Base-by-base conservation (phyloP, 1,140 invertebrate species). In the Paralvinella palmiformis region DNA sequence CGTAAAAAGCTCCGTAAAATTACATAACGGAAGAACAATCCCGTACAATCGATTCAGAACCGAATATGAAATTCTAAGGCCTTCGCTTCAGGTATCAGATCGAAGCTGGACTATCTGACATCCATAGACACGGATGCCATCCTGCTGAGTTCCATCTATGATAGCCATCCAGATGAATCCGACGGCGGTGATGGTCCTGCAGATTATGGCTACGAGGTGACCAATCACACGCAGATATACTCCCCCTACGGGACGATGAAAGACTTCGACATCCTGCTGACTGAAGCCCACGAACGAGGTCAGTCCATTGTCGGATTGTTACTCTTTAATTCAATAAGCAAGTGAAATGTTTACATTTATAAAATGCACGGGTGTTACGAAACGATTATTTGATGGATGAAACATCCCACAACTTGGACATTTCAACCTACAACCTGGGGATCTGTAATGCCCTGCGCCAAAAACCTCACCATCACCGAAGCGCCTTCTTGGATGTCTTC, bases 121-220 rank as follows among this genome's bases (percentile, higher is more conserved):
- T 83, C 87, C 48, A 72, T 85, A 1, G 87, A 88, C 1, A 83
- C 88, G 1, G 81, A 82, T 1, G 85, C 85, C 6, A 79, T 89
- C 62, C 88, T 88, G 86, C 72, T 91, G 36, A 88, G 87, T 15
- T 87, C 88, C 0, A 85, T 89, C 36, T 88, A 85, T 75, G 37
- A 41, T n/a, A n/a, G 37, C 37, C 10, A n/a, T 15, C n/a, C 20
- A 2, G 27, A 53, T n/a, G 37, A 29, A 10, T 20, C 31, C 48
- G 17, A 7, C 48, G 24, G n/a, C 10, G 24, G 7, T 10, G 17
- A 52, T 2, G 15, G 31, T 27, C 7, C 48, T 15, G 20, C 52
- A 10, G 86, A 88, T 72, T 85, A 85, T 66, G 86, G 86, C 0
- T 88, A 90, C 67, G 87, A 88, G 59, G 85, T 88, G 56, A 44